These are phyloP conservation scores for Penaeus vannamei DNA, from an alignment of 1,140 invertebrate species.

Conservation along the genomic window DNA sequence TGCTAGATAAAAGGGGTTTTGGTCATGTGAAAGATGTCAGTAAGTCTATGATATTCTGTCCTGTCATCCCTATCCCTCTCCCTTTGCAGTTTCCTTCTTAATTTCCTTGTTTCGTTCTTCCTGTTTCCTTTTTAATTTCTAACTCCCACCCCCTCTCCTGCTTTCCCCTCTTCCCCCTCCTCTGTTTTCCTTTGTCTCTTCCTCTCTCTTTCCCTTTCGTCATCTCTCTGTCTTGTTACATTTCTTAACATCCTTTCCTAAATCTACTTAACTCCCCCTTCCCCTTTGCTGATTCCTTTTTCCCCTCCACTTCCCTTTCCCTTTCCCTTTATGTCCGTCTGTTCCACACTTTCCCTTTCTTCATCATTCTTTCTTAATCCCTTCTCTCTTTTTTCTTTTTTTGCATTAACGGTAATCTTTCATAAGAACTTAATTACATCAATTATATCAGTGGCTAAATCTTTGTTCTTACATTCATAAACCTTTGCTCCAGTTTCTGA, in stretches of 20 bases:
- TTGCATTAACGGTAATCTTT: not conserved
- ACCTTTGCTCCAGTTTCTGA: not conserved
- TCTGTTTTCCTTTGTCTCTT: no score
- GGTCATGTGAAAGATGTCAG: no score
- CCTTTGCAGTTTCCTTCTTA: no score
- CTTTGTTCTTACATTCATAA: not conserved
- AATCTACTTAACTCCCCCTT: not conserved
- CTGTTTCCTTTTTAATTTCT: no score
- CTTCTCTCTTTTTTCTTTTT: not conserved
- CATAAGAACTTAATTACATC: not conserved
- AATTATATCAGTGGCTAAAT: not conserved
- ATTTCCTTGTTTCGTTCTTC: no score
- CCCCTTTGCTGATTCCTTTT: not conserved
- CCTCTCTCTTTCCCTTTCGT: not conserved
- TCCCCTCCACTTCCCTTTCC: not conserved
- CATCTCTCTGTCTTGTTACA: not conserved
- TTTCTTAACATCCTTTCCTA: not conserved
- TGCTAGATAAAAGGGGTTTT: not conserved
- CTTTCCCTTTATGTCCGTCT: not conserved
- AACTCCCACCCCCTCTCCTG: no score
- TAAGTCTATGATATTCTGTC: no score
- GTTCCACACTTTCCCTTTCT: not conserved
- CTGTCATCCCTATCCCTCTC: no score
- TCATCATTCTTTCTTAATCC: not conserved
- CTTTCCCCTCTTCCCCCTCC: no score